Conservation (phyloP, 2,113 vertebrate species). For the Laticauda laticaudata region DNA sequence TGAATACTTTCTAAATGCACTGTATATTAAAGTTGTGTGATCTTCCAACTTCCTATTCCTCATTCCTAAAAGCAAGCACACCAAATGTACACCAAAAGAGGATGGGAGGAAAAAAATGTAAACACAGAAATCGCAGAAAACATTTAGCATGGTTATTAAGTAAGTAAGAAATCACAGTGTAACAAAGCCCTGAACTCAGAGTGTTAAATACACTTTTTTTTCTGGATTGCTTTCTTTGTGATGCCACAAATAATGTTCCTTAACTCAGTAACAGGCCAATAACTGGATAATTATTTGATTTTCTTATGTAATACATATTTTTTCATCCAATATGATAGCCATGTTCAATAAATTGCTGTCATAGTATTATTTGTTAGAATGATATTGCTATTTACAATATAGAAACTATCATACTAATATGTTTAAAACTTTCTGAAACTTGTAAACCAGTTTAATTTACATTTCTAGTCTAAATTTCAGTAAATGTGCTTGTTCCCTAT, state of each 20-base stretch:
- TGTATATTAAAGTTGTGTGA: neutral
- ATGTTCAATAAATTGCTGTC: neutral
- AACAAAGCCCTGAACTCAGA: neutral
- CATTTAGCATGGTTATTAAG: neutral
- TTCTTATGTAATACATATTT: neutral
- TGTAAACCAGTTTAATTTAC: neutral
- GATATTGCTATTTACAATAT: neutral
- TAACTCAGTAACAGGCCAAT: neutral
- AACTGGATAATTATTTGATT: neutral
- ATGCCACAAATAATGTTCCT: neutral
- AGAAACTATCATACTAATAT: neutral
- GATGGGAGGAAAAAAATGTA: neutral
- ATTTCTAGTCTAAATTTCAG: neutral
- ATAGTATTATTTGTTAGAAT: neutral
- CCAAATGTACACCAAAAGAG: neutral
- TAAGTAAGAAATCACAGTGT: neutral
- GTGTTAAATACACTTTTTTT: neutral
- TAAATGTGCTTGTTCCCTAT: neutral
- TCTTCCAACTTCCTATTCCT: neutral
- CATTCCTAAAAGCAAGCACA: neutral
- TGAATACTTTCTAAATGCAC: neutral
- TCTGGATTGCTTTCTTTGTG: neutral
- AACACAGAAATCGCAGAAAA: neutral
- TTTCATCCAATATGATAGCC: neutral
- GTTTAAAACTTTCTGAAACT: neutral